Base-by-base conservation (phyloP, 2,888 invertebrate species). In the Anarsia innoxiella region DNA sequence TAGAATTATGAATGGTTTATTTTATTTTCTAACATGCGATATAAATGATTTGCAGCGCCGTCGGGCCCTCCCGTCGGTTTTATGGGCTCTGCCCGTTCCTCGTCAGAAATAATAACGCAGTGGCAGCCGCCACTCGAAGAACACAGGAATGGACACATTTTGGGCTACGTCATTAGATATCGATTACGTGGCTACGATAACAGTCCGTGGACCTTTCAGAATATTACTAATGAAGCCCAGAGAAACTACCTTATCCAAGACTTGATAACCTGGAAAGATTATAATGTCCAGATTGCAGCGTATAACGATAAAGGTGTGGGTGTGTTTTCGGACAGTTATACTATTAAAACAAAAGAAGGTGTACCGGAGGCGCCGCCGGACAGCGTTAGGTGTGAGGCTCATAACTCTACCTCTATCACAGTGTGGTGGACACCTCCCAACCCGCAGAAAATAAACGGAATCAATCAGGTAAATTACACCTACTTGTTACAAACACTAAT, bases 251-350 rank as follows among this genome's bases (percentile, higher is more conserved):
- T 96, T 1, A 94, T 99, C 36, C 83, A 93, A 53, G 97, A 97
- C 59, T 85, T 99, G 45, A 98, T 98, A 41, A 97, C 97, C 0
- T 99, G 97, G 97, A 96, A 97, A 69, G 96, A 97, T 74, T 99
- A 99, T 65, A 91, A 95, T 36, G 92, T 99, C 0, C 95, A 96
- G 83, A 96, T 99, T 41, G 97, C 99, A 0, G 97, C 98, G 0
- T 99, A 93, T 68, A 99, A 99, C 70, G 94, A 95, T 53, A 96
- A 97, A 84, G 99, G 99, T 0, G 92, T 95, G 2, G 99, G 99
- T 0, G 90, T 93, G 0, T 99, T 92, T 66, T 96, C 96, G 10
- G 93, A 94, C 6, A 93, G 94, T 39, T 91, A 96, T 29, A 93
- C 92, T 64, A 96, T 98, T 30, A 95, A 96, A 76, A 99, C 99